phyloP scores from a whole-genome alignment of 2,888 invertebrate genomes.

The Imbricaverruca yamaguchii region DNA sequence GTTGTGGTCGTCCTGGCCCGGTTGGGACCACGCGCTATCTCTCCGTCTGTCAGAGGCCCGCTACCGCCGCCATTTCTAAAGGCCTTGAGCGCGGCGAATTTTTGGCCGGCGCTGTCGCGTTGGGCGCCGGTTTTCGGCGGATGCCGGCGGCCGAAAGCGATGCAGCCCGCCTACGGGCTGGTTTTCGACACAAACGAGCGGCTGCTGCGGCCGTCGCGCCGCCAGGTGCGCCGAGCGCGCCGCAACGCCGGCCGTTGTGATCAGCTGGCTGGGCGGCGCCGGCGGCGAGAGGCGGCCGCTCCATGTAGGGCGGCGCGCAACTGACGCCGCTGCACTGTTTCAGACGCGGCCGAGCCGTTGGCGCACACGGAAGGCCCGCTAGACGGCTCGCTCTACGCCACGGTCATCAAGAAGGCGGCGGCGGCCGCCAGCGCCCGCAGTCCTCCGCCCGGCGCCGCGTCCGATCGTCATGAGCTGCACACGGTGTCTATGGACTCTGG shows the following conservation, averaged over 20 bases:
- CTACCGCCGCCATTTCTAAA: neutral
- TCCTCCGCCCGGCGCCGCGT: constrained; percentile 29
- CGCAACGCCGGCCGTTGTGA: neutral
- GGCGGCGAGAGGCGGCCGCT: neutral
- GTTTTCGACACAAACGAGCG: neutral
- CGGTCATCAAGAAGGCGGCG: constrained; percentile 42
- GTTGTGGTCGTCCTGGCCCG: neutral
- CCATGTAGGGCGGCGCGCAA: neutral
- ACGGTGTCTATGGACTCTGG: constrained; percentile 87
- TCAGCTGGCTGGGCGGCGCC: constrained; percentile 2
- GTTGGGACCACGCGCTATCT: neutral
- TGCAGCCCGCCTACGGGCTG: neutral
- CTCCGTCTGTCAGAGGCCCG: neutral
- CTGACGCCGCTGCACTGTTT: constrained; percentile 26
- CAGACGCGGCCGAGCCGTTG: constrained; percentile 28
- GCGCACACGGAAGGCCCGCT: constrained; percentile 71
- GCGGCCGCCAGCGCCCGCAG: constrained; percentile 37
- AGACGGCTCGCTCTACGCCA: constrained; percentile 83
- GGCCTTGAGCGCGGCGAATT: neutral
- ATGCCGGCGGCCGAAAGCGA: neutral
- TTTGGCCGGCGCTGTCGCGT: neutral
- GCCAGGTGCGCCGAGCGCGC: neutral
- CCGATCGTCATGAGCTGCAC: constrained; percentile 47
- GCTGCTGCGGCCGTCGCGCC: neutral
- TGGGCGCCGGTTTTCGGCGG: neutral